Conservation (phyloP, 2,888 invertebrate genomes). For the Julus scandinavius region DNA sequence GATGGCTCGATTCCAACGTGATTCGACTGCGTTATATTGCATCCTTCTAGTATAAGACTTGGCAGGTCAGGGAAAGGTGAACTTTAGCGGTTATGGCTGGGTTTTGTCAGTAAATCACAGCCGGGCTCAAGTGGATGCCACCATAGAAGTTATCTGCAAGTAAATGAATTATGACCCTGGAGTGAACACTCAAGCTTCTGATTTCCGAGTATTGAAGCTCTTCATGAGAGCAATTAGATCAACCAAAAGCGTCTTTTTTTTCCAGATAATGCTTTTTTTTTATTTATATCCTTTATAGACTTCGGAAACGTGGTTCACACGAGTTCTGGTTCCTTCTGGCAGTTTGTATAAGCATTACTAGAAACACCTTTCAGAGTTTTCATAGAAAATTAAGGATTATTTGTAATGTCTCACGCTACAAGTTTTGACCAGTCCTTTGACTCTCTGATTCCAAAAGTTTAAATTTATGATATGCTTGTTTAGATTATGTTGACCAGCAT, state of each 20-base stretch:
- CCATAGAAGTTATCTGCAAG: conserved; percentile 14
- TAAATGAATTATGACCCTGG: conserved; percentile 2
- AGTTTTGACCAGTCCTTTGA: not conserved
- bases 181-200: not conserved
- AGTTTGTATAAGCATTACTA: not conserved
- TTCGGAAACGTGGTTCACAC: not conserved
- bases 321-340: not conserved
- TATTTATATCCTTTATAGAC: not conserved
- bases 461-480: not conserved
- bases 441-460: not conserved
- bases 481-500: not conserved
- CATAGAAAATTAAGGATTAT: not conserved
- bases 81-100: not conserved
- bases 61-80: conserved; percentile 12
- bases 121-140: not conserved
- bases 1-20: conserved; percentile 33
- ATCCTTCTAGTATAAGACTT: not conserved
- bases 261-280: conserved; percentile 5
- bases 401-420: not conserved
- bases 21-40: not conserved
- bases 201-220: conserved; percentile 27
- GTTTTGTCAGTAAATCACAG: conserved; percentile 33
- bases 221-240: conserved; percentile 21
- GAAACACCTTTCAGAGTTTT: not conserved
- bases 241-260: not conserved